Percentiles rank a stretch among this genome's conserved stretches.
Evolutionary conservation across 2,888 invertebrate species (phyloP).

Genomic region (Catocala nupta): DNA sequence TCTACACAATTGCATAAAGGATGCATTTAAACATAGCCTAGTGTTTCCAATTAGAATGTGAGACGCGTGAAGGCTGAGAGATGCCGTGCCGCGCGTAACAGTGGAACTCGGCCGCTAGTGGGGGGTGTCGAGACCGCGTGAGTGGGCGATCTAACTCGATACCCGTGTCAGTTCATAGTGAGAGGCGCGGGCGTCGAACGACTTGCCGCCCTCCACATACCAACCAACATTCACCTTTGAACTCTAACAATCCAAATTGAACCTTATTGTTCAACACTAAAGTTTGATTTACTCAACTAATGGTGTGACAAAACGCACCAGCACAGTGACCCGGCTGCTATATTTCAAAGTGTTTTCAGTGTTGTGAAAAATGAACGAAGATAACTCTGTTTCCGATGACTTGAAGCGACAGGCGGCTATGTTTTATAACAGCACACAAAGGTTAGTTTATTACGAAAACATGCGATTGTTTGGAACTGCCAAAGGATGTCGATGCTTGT

Average conservation of each 20-base stretch:
- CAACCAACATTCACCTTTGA: slow-evolving; percentile 54
- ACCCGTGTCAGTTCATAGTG: slow-evolving; percentile 59
- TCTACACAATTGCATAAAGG: no score
- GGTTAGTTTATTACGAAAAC: slow-evolving; percentile 66
- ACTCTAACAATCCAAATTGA: slow-evolving; percentile 41
- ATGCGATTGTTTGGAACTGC: slow-evolving; percentile 52
- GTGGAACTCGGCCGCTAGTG: slow-evolving; percentile 63
- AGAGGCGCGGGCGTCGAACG: slow-evolving; percentile 82
- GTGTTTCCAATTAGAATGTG: neutral
- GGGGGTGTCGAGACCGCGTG: slow-evolving; percentile 72
- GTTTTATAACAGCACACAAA: slow-evolving; percentile 82
- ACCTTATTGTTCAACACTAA: slow-evolving; percentile 43
- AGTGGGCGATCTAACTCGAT: slow-evolving; percentile 65
- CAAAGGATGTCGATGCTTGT: slow-evolving; percentile 50
- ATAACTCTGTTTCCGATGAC: slow-evolving; percentile 77
- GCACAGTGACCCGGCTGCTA: slow-evolving; percentile 48
- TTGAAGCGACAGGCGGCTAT: slow-evolving; percentile 82
- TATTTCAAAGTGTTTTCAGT: slow-evolving; percentile 41
- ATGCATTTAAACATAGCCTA: no score
- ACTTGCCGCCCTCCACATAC: slow-evolving; percentile 68
- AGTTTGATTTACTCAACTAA: slow-evolving; percentile 34
- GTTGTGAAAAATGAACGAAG: slow-evolving; percentile 74
- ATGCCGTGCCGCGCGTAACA: slow-evolving; percentile 55
- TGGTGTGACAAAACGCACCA: slow-evolving; percentile 49
- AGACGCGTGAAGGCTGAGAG: neutral